Evolutionary conservation across 2,797 vertebrate genomes (phyloP).

Genomic region (Yasuhikotakia modesta): DNA sequence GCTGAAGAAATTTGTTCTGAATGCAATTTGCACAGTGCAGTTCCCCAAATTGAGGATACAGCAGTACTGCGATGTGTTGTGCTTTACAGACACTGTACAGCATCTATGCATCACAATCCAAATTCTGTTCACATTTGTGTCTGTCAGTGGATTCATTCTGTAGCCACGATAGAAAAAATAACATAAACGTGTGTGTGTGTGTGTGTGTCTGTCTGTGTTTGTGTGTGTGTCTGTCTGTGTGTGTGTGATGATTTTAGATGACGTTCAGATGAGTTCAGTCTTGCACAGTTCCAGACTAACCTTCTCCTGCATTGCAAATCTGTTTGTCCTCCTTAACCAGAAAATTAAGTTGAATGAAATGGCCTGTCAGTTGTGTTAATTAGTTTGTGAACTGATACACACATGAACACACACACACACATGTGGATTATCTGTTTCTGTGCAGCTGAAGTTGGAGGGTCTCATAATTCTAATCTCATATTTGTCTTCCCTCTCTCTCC

Average conservation of each 20-base stretch:
- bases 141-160: background rate
- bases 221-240: no score
- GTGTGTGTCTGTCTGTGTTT: no score
- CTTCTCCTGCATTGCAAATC: constrained; percentile 1
- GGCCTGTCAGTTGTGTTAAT: constrained; percentile 45
- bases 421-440: constrained; percentile 45
- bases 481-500: constrained; percentile 52
- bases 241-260: no score
- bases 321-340: constrained; percentile 10
- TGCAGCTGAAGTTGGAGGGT: constrained; percentile 55
- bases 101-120: background rate
- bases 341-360: constrained; percentile 32
- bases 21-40: background rate
- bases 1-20: background rate
- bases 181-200: no score
- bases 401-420: background rate
- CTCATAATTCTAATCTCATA: constrained; percentile 58
- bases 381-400: constrained; percentile 41
- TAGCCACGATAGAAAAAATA: background rate
- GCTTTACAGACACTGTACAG: background rate
- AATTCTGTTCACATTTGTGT: background rate
- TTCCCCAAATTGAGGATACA: background rate
- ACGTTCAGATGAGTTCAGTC: no score
- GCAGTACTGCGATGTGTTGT: background rate
- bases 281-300: background rate